These are phyloP conservation scores for Scolopax rusticola DNA, from an alignment of 2,797 vertebrate species.

Conservation along the genomic window DNA sequence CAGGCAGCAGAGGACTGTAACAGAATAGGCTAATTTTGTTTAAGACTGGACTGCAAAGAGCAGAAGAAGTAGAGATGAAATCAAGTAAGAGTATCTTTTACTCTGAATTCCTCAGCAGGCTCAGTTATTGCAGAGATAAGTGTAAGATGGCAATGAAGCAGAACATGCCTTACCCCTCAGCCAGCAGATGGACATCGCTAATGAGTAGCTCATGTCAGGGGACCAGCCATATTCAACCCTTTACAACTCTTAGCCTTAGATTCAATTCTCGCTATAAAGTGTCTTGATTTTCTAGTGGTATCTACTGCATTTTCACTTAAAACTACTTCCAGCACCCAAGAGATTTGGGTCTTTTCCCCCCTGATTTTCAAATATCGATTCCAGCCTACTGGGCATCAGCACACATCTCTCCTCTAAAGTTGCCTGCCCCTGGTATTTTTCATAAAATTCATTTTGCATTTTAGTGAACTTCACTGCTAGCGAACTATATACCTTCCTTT, in stretches of 20 bases:
- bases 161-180: background rate
- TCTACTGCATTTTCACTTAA: background rate
- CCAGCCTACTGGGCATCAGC: background rate
- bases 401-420: background rate
- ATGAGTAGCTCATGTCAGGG: background rate
- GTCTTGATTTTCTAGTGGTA: background rate
- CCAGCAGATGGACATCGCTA: background rate
- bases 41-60: background rate
- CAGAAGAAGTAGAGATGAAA: background rate
- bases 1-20: background rate
- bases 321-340: background rate
- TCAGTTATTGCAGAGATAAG: background rate
- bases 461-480: background rate
- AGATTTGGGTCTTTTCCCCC: background rate
- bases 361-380: background rate
- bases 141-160: background rate
- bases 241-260: background rate
- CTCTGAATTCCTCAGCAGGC: background rate
- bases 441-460: background rate
- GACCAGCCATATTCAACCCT: background rate
- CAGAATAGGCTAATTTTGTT: background rate
- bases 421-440: background rate
- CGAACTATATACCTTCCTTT: background rate
- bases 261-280: background rate
- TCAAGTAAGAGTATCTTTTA: background rate